Conservation (phyloP, 2,888 invertebrate genomes). For the Dolichopus griseipennis region DNA sequence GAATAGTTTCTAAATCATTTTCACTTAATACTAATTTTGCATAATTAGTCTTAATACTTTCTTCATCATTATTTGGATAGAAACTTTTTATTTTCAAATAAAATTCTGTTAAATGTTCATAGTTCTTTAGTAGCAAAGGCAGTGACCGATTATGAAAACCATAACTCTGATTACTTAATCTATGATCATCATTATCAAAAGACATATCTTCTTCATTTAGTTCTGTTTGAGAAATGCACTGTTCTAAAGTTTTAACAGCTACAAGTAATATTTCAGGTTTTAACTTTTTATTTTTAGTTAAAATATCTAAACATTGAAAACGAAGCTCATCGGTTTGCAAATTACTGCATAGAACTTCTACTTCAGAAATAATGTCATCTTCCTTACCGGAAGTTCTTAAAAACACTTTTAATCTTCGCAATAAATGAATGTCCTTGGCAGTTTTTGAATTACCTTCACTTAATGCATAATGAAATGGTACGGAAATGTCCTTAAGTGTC, state of each 20-base stretch:
- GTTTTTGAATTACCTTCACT: conserved; percentile 80
- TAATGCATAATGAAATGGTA: conserved; percentile 87
- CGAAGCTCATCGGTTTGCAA: conserved; percentile 64
- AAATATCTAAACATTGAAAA: conserved; percentile 61
- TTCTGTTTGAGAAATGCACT: conserved; percentile 18
- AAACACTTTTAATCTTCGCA: conserved; percentile 63
- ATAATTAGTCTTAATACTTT: conserved; percentile 15
- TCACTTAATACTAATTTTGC: conserved; percentile 30
- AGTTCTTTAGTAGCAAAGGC: conserved; percentile 29
- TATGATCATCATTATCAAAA: conserved; percentile 31
- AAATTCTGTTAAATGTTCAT: conserved; percentile 34
- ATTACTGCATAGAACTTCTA: conserved; percentile 46
- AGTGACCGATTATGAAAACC: conserved; percentile 28
- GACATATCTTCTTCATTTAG: conserved; percentile 30
- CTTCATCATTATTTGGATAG: conserved; percentile 17
- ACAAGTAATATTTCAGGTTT: conserved; percentile 52
- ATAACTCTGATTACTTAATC: conserved; percentile 28
- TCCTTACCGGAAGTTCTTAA: conserved; percentile 49
- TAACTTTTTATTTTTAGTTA: conserved; percentile 56
- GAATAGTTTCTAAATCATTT: conserved; percentile 51
- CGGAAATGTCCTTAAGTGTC: conserved; percentile 66
- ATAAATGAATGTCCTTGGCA: conserved; percentile 77
- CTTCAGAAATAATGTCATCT: conserved; percentile 37
- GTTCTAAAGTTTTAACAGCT: conserved; percentile 41
- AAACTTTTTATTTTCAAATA: conserved; percentile 31